Conservation (phyloP, 1,140 invertebrate species). For the Cydia splendana region DNA sequence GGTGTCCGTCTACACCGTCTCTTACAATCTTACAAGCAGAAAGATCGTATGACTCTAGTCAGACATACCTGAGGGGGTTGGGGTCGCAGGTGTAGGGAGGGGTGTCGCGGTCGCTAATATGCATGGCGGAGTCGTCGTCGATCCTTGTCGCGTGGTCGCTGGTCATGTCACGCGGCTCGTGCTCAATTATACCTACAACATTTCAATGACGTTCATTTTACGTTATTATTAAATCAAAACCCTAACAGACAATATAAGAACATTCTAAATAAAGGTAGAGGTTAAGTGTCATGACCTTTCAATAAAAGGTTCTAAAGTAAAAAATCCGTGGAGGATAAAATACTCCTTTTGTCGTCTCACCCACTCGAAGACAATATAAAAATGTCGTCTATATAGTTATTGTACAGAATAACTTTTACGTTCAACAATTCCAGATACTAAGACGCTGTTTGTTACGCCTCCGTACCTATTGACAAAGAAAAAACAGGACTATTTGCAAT, state of each 20-base stretch:
- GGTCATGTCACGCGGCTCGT: slow-evolving; percentile 67
- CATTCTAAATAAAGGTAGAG: neutral
- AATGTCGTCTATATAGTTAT: no score
- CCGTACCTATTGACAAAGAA: no score
- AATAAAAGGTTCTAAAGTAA: neutral
- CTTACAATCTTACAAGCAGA: no score
- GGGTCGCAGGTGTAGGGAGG: slow-evolving; percentile 68
- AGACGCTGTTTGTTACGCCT: no score
- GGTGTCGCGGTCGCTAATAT: slow-evolving; percentile 57
- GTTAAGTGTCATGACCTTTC: slow-evolving; percentile 19
- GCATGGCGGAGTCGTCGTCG: slow-evolving; percentile 56
- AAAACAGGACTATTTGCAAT: no score
- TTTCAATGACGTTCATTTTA: neutral
- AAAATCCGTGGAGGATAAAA: neutral
- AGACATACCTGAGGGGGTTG: slow-evolving; percentile 65
- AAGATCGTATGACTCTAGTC: neutral
- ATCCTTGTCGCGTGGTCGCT: slow-evolving; percentile 59
- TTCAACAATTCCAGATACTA: no score
- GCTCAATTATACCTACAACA: slow-evolving; percentile 65
- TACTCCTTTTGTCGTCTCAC: neutral
- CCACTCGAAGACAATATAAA: neutral
- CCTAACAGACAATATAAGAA: neutral
- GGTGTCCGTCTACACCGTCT: no score
- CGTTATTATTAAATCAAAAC: neutral
- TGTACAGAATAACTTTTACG: no score